Conservation (phyloP, 2,888 invertebrate species). For the Noctua janthe region DNA sequence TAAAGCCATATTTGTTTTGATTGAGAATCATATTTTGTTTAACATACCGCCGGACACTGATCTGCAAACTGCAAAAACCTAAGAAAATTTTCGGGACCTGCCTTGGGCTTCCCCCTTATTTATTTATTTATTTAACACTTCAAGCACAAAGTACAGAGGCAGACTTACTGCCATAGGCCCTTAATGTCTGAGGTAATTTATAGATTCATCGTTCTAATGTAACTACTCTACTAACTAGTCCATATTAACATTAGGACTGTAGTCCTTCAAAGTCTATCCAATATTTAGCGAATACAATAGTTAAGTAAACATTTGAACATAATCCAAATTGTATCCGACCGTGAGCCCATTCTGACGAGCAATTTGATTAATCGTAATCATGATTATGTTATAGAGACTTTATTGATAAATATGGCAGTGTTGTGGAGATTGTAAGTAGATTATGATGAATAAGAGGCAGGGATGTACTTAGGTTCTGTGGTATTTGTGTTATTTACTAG, state of each 20-base stretch:
- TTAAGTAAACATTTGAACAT: not conserved
- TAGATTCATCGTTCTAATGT: no score
- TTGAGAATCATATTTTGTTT: no score
- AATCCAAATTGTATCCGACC: constrained; percentile 24
- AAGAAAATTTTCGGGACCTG: no score
- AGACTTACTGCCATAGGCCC: no score
- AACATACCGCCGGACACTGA: no score
- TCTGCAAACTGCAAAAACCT: no score
- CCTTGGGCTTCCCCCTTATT: no score
- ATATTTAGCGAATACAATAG: constrained; percentile 32
- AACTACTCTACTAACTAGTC: not conserved
- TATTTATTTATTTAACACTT: no score
- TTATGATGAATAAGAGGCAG: constrained; percentile 5
- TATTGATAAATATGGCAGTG: constrained; percentile 10
- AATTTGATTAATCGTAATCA: constrained; percentile 36
- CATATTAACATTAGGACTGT: not conserved
- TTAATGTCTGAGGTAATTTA: no score
- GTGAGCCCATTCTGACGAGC: constrained; percentile 13
- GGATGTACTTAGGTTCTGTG: not conserved
- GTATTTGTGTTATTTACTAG: not conserved
- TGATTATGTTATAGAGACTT: constrained; percentile 6
- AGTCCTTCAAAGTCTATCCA: constrained; percentile 7
- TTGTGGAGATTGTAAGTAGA: not conserved
- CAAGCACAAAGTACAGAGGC: no score
- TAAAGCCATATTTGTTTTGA: no score